Conservation (phyloP, 2,888 invertebrate species). For the Tridacna crocea region DNA sequence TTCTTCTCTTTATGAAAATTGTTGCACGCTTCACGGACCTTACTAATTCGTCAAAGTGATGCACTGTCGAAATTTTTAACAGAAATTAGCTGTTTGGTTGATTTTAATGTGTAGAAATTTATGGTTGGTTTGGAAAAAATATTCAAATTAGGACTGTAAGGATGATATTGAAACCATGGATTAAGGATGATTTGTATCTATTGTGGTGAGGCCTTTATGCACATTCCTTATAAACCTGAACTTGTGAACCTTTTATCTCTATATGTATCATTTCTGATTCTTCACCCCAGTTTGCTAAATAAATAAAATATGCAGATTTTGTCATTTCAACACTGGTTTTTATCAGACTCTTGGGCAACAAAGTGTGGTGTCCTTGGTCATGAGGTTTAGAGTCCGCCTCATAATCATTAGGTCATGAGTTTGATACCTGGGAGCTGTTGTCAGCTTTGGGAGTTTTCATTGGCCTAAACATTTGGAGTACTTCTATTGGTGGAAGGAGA, state of each 20-base stretch:
- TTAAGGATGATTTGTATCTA: constrained; percentile 8
- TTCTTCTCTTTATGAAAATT: constrained; percentile 35
- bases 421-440: too few species aligned
- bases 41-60: constrained; percentile 39
- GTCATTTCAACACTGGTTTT: too few species aligned
- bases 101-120: constrained; percentile 16
- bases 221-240: neutral
- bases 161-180: constrained; percentile 25
- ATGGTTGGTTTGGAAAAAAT: constrained; percentile 23
- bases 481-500: too few species aligned
- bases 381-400: too few species aligned
- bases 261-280: neutral
- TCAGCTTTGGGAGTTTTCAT: too few species aligned
- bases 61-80: constrained; percentile 33
- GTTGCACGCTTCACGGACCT: constrained; percentile 34
- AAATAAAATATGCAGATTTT: too few species aligned
- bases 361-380: too few species aligned
- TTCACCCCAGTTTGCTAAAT: neutral
- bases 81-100: constrained; percentile 30
- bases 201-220: constrained; percentile 22
- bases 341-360: too few species aligned
- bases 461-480: too few species aligned
- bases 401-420: too few species aligned
- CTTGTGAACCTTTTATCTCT: neutral
- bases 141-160: constrained; percentile 14